Percentiles rank a stretch among this genome's conserved stretches.
These are phyloP conservation scores for Auanema sp. DNA, from an alignment of 2,888 invertebrate genomes.

Conservation along the genomic window DNA sequence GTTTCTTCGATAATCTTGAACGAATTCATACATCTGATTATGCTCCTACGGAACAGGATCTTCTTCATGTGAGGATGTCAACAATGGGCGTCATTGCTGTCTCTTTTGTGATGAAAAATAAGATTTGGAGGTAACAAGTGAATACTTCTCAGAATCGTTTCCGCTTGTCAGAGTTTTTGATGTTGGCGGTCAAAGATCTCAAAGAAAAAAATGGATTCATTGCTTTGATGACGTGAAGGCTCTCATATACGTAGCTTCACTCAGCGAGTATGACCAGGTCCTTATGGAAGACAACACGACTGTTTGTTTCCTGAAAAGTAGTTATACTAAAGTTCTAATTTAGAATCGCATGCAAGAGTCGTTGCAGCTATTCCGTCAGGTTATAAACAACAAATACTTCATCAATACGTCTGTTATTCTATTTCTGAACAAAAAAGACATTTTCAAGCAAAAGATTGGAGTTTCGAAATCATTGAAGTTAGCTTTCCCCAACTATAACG, in stretches of 20 bases:
- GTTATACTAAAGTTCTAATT: conserved; percentile 13
- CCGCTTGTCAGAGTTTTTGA: conserved; percentile 42
- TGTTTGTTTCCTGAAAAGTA: conserved; percentile 71
- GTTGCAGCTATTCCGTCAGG: conserved; percentile 96
- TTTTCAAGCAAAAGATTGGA: conserved; percentile 55
- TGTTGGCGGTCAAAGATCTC: conserved; percentile 70
- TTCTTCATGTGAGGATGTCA: conserved; percentile 53
- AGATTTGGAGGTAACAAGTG: conserved; percentile 45
- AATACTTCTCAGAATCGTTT: background rate
- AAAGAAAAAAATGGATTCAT: conserved; percentile 97
- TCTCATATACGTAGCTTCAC: conserved; percentile 87
- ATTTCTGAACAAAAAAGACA: conserved; percentile 73
- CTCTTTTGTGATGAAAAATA: conserved; percentile 56
- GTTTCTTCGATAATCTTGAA: conserved; percentile 55
- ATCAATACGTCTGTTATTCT: conserved; percentile 79
- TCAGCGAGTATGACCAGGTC: conserved; percentile 99
- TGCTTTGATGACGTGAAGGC: conserved; percentile 98
- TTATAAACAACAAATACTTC: conserved; percentile 99
- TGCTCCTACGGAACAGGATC: conserved; percentile 53
- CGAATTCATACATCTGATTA: conserved; percentile 45
- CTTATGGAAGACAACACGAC: conserved; percentile 99
- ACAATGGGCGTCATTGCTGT: conserved; percentile 64
- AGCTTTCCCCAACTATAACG: conserved; percentile 52
- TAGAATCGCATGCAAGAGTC: conserved; percentile 99
- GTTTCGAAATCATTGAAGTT: conserved; percentile 41